Evolutionary conservation across 2,888 invertebrate genomes (phyloP), one percentile per base, ranked within the genome.

Genomic region (Tyria jacobaeae): DNA sequence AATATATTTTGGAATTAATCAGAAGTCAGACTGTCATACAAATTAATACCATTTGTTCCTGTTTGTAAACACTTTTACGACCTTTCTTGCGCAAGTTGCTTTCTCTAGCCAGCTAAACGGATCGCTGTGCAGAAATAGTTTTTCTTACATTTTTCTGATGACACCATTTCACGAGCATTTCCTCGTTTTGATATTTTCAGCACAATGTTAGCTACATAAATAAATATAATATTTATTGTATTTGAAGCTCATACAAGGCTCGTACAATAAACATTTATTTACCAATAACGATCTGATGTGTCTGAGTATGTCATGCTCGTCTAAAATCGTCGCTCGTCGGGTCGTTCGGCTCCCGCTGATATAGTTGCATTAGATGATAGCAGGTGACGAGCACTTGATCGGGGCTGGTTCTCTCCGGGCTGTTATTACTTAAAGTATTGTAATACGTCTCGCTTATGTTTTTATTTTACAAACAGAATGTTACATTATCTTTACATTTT

Each of bases 51-150:
- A 41, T 55, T 37, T 31, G 12, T n/a, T 21, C 21, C 24, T 25
- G 21, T 61, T 61, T 57, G 64, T 68, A 70, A 74, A 71, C 68
- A 70, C n/a, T 12, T 75, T 70, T 57, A 67, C 52, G 64, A 62
- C 52, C 44, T 21, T 31, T 47, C 52, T 78, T 74, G 50, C 68
- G 64, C 58, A 77, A 78, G 62, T 44, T 50, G 35, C 48, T 49
- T 37, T 68, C 44, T 68, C 47, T 56, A 60, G 57, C 62, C 62
- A 21, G 44, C 54, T 56, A 71, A 75, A 60, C 64, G 47, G 70
- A 70, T 68, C 75, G 67, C 59, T 57, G 64, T 57, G 55, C 64
- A 66, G 47, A 78, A 78, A 78, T 78, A 76, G 73, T 61, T 68
- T 73, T 60, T 65, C 57, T 41, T 27, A 39, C 6, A 12, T 70